A percentile compares a stretch with the other conserved stretches of the same genome.
Evolutionary conservation across 2,797 vertebrate genomes (phyloP).

Genomic region (Phalloptychus januarius): DNA sequence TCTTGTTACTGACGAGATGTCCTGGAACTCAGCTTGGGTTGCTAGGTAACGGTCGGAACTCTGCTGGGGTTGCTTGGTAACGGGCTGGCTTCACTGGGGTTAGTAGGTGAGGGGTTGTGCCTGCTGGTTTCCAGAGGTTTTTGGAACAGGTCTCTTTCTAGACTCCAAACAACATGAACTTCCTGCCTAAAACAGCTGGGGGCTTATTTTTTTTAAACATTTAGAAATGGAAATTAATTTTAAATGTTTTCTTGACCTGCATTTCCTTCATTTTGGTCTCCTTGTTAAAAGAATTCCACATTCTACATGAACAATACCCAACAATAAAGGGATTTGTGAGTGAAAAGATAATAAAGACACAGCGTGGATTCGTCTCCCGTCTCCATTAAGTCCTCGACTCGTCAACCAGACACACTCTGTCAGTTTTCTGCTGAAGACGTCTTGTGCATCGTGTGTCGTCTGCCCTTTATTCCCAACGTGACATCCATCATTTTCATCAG

Average conservation of each 20-base stretch:
- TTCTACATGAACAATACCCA: not conserved
- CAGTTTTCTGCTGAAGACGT: constrained; percentile 15
- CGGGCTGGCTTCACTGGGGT: no score
- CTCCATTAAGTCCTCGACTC: not conserved
- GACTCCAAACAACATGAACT: no score
- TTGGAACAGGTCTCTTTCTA: no score
- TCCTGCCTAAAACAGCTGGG: no score
- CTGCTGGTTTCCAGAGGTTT: no score
- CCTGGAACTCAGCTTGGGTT: no score
- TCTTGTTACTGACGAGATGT: no score
- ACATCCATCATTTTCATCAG: constrained; percentile 32
- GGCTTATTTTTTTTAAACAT: no score
- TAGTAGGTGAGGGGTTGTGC: no score
- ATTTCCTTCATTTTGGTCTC: not conserved
- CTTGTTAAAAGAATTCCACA: not conserved
- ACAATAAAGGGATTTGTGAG: not conserved
- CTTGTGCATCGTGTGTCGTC: constrained; percentile 21
- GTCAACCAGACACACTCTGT: constrained; percentile 2
- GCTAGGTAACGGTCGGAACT: no score
- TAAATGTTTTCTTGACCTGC: not conserved
- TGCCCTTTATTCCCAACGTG: constrained; percentile 27
- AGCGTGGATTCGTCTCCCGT: not conserved
- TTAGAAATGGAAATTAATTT: not conserved
- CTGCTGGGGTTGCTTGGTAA: no score
- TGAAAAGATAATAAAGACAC: not conserved